These are phyloP conservation scores for Danio albolineatus DNA, from an alignment of 2,797 vertebrate genomes.

Conservation along the genomic window DNA sequence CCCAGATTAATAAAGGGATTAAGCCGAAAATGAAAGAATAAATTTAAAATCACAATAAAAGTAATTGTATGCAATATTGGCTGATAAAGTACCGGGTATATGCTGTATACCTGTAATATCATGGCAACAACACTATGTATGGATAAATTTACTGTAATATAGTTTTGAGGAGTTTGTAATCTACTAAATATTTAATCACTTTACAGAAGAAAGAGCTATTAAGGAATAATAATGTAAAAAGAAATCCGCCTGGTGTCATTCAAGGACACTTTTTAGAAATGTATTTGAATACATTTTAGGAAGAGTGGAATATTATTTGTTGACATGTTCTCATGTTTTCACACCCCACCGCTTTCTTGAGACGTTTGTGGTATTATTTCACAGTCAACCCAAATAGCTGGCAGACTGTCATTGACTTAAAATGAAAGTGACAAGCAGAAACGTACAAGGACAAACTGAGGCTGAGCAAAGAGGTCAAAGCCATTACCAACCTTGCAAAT, in stretches of 20 bases:
- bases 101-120: no score
- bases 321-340: background rate
- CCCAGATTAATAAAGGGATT: no score
- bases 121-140: no score
- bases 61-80: no score
- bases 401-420: background rate
- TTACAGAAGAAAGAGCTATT: background rate
- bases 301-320: background rate
- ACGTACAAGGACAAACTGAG: background rate
- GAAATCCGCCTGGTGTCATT: background rate
- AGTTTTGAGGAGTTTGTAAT: no score
- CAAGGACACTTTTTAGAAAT: background rate
- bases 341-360: constrained; percentile 3
- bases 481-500: constrained; percentile 89
- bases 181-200: constrained; percentile 6
- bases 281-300: background rate
- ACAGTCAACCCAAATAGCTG: background rate
- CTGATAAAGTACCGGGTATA: no score
- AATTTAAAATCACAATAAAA: no score
- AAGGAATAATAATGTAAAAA: background rate
- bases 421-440: constrained; percentile 12
- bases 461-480: background rate
- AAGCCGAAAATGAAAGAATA: no score
- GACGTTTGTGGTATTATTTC: constrained; percentile 3
- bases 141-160: no score